Conservation (phyloP, 2,888 invertebrate species). For the Balanococcus diminutus region DNA sequence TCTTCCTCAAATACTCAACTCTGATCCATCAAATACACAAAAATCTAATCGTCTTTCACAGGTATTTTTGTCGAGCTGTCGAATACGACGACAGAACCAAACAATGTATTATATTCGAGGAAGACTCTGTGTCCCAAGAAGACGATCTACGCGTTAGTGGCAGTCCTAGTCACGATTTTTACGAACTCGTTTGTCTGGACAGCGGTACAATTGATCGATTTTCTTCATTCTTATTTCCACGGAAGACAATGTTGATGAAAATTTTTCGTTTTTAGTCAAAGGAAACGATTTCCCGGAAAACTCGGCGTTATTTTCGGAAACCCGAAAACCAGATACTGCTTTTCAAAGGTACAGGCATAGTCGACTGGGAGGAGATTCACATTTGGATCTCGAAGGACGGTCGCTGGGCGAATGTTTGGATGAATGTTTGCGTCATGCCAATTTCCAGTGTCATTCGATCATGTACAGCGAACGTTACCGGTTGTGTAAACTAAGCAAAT, state of each 20-base stretch:
- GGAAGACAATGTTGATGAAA: background rate
- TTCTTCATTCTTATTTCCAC: background rate
- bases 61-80: slow-evolving; percentile 85
- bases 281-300: slow-evolving; percentile 89
- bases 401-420: slow-evolving; percentile 89
- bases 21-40: background rate
- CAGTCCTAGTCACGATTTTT: slow-evolving; percentile 84
- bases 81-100: slow-evolving; percentile 87
- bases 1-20: background rate
- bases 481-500: slow-evolving; percentile 82
- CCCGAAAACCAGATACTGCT: slow-evolving; percentile 83
- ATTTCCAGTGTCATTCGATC: slow-evolving; percentile 87
- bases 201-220: slow-evolving; percentile 68
- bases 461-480: slow-evolving; percentile 86
- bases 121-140: slow-evolving; percentile 87
- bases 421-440: slow-evolving; percentile 85
- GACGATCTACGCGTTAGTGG: slow-evolving; percentile 85
- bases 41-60: slow-evolving; percentile 60
- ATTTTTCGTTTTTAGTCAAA: slow-evolving; percentile 68
- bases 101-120: slow-evolving; percentile 87
- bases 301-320: slow-evolving; percentile 80
- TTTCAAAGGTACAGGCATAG: slow-evolving; percentile 87
- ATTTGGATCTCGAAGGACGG: slow-evolving; percentile 85
- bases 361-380: slow-evolving; percentile 84
- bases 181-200: slow-evolving; percentile 86